phyloP scores from a whole-genome alignment of 2,888 invertebrate genomes.

The Yponomeuta cagnagella region DNA sequence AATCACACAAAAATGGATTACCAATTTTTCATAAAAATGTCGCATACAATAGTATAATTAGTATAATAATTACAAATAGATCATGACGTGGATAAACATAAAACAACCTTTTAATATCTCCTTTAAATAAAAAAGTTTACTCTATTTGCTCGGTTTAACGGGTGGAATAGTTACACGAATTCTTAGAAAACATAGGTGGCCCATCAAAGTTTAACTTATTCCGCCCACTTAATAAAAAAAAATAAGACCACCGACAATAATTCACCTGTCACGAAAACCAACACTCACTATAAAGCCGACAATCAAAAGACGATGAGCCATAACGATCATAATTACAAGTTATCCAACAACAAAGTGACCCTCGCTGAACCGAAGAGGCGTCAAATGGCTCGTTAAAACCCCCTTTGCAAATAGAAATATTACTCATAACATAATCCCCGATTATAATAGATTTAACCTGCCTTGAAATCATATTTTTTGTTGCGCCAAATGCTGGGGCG shows the following conservation, averaged over 20 bases:
- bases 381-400: constrained; percentile 69
- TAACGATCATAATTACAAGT: constrained; percentile 43
- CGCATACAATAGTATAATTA: too few relatives aligned
- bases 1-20: too few relatives aligned
- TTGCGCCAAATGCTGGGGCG: constrained; percentile 57
- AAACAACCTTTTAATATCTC: too few relatives aligned
- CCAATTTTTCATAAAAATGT: too few relatives aligned
- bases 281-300: constrained; percentile 38
- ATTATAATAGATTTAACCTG: constrained; percentile 73
- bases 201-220: neutral
- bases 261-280: constrained; percentile 58
- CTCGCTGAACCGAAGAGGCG: constrained; percentile 52
- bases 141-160: too few relatives aligned
- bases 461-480: constrained; percentile 72
- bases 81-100: too few relatives aligned
- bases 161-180: too few relatives aligned
- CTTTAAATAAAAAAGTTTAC: too few relatives aligned
- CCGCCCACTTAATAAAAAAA: neutral
- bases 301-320: constrained; percentile 29
- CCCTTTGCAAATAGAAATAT: constrained; percentile 69
- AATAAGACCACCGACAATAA: neutral
- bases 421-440: constrained; percentile 72
- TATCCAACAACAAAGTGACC: constrained; percentile 38
- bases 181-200: too few relatives aligned
- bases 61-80: too few relatives aligned